phyloP scores from a whole-genome alignment of 2,797 vertebrate species.

The Poeciliopsis presidionis region DNA sequence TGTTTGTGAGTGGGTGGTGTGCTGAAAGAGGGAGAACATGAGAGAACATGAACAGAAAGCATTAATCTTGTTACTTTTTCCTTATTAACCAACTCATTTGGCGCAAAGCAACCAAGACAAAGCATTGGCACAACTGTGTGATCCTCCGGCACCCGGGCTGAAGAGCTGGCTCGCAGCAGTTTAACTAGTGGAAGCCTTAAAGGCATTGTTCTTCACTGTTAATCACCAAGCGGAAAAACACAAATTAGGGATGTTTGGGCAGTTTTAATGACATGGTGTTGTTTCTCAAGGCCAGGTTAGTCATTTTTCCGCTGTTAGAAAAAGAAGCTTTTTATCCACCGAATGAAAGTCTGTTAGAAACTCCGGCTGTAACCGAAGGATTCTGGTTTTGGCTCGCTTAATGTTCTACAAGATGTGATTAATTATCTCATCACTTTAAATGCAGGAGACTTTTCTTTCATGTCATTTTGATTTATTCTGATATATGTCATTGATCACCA shows the following conservation, averaged over 20 bases:
- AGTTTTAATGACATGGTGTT: constrained; percentile 59
- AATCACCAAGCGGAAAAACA: constrained; percentile 56
- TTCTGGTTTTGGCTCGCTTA: constrained; percentile 23
- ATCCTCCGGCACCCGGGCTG: constrained; percentile 55
- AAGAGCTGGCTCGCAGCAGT: constrained; percentile 46
- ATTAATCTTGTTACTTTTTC: constrained; percentile 63
- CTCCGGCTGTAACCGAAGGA: constrained; percentile 19
- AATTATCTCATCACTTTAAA: constrained; percentile 18
- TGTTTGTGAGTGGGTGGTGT: constrained; percentile 29
- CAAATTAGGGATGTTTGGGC: constrained; percentile 54
- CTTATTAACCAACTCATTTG: constrained; percentile 68
- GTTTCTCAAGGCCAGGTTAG: constrained; percentile 45
- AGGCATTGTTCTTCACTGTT: constrained; percentile 59
- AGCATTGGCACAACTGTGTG: constrained; percentile 49
- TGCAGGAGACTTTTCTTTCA: constrained; percentile 13
- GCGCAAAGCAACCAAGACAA: constrained; percentile 47
- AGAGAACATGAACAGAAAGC: constrained; percentile 57
- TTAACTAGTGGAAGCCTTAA: constrained; percentile 48
- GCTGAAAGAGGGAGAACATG: constrained; percentile 36
- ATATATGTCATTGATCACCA: constrained; percentile 20
- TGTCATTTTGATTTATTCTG: constrained; percentile 35
- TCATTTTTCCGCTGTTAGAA: constrained; percentile 43
- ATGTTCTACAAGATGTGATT: constrained; percentile 26
- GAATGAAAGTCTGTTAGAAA: constrained; percentile 35
- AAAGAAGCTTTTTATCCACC: constrained; percentile 41